phyloP scores from a whole-genome alignment of 1,140 invertebrate species.

The Drosophila obscura region DNA sequence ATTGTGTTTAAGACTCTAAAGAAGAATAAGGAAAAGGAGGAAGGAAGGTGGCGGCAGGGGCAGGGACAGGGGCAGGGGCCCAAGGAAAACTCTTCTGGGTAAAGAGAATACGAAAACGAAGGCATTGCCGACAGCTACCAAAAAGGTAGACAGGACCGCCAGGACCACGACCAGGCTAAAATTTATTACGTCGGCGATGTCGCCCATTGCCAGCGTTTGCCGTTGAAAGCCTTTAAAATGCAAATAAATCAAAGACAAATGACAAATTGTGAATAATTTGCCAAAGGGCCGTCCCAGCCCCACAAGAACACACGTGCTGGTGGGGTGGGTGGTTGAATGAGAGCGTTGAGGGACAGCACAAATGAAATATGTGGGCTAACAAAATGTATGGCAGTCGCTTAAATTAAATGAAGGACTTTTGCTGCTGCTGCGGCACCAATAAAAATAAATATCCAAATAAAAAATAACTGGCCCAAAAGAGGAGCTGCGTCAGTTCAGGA shows the following conservation, averaged over 20 bases:
- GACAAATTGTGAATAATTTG: conserved; percentile 83
- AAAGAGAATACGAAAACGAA: conserved; percentile 2
- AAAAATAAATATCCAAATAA: conserved; percentile 32
- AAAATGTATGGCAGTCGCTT: conserved; percentile 78
- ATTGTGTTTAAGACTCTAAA: conserved; percentile 75
- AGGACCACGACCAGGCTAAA: conserved; percentile 49
- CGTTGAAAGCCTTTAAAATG: conserved; percentile 82
- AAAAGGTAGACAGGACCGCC: conserved; percentile 73
- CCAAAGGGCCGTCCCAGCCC: conserved; percentile 47
- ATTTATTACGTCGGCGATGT: conserved; percentile 79
- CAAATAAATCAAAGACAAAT: conserved; percentile 83
- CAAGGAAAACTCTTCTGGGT: conserved; percentile 7
- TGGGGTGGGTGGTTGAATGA: neutral
- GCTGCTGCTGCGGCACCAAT: conserved; percentile 22
- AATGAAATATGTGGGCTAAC: conserved; percentile 75
- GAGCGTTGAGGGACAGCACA: conserved; percentile 1
- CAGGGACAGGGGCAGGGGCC: neutral
- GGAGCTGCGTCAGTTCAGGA: neutral
- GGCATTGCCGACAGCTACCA: conserved; percentile 70
- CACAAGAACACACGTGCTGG: conserved; percentile 41
- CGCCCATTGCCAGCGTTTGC: conserved; percentile 42
- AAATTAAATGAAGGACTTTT: conserved; percentile 79
- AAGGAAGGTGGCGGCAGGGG: neutral
- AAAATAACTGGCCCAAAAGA: conserved; percentile 22
- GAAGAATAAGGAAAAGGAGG: conserved; percentile 27